Base-by-base conservation (phyloP, 2,888 invertebrate species). In the Smittia sp. region DNA sequence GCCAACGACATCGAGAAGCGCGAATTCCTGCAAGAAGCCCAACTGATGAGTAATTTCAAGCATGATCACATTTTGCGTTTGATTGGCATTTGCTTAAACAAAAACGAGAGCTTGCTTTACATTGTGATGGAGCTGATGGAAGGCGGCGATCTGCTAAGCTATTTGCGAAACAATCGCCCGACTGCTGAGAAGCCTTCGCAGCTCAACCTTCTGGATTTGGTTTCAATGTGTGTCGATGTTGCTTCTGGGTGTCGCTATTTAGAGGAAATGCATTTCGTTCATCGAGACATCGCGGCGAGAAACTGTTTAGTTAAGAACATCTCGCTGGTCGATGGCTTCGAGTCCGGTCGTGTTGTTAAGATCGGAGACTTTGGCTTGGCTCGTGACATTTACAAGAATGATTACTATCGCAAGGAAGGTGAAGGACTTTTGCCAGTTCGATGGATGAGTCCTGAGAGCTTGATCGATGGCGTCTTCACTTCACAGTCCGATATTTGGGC, bases 371-470 rank as follows among this genome's bases (percentile, higher is more conserved):
- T 98, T 81, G 98, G 98, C 0, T 85, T 99, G 7, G 97, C 98
- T 0, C 85, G 98, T 75, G 98, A 98, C 81, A 94, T 98, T 76
- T 98, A 98, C 82, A 94, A 95, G 81, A 96, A 94, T 79, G 98
- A 98, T 81, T 99, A 98, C 79, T 99, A 98, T 80, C 87, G 97
- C 76, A 97, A 98, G 81, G 96, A 96, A 82, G 93, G 94, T 1
- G 90, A 91, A 84, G 90, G 96, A 0, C 83, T 97, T 63, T 82
- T 98, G 69, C 98, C 98, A 1, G 96, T 98, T 0, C 86, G 97
- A 52, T 98, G 98, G 98, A 98, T 99, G 97, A 91, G 97, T 0
- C 98, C 98, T 1, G 99, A 99, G 83, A 95, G 96, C 24, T 84
- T 98, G 11, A 90, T 95, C 1, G 97, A 98, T 80, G 97, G 98